Evolutionary conservation across 2,888 invertebrate species (phyloP).

Genomic region (Yponomeuta evonymella): DNA sequence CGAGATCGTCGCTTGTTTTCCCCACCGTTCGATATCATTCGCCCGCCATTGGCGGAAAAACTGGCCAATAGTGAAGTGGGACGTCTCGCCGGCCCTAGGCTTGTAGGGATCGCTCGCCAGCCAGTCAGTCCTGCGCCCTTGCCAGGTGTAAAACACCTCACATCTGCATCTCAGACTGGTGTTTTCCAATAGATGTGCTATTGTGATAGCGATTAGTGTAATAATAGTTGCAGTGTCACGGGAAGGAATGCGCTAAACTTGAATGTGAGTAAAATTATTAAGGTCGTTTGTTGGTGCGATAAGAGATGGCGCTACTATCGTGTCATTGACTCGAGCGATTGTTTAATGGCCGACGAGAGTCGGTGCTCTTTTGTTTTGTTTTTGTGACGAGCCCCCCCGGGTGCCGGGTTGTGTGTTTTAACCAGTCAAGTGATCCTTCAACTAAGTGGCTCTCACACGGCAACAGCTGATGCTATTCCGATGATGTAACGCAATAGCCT

Average conservation of each 20-base stretch:
- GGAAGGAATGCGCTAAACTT: slow-evolving; percentile 36
- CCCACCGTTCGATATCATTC: slow-evolving; percentile 32
- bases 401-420: neutral
- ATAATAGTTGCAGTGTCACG: slow-evolving; percentile 35
- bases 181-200: slow-evolving; percentile 51
- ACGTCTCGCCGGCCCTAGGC: neutral
- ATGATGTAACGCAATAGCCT: neutral
- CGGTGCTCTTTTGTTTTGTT: slow-evolving; percentile 4
- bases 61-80: neutral
- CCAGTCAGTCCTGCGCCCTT: slow-evolving; percentile 67
- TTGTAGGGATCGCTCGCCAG: slow-evolving; percentile 32
- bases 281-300: slow-evolving; percentile 31
- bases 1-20: slow-evolving; percentile 54
- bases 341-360: slow-evolving; percentile 5
- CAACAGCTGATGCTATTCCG: neutral
- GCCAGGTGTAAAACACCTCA: slow-evolving; percentile 41
- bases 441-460: neutral
- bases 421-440: neutral
- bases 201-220: slow-evolving; percentile 39
- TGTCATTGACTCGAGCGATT: slow-evolving; percentile 56
- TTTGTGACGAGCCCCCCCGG: neutral
- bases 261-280: slow-evolving; percentile 57
- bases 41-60: neutral
- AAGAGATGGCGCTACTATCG: slow-evolving; percentile 63
- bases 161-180: slow-evolving; percentile 39